Evolutionary conservation across 2,888 invertebrate genomes (phyloP), one percentile per base, ranked within the genome.

Genomic region (Pristionchus exspectatus): DNA sequence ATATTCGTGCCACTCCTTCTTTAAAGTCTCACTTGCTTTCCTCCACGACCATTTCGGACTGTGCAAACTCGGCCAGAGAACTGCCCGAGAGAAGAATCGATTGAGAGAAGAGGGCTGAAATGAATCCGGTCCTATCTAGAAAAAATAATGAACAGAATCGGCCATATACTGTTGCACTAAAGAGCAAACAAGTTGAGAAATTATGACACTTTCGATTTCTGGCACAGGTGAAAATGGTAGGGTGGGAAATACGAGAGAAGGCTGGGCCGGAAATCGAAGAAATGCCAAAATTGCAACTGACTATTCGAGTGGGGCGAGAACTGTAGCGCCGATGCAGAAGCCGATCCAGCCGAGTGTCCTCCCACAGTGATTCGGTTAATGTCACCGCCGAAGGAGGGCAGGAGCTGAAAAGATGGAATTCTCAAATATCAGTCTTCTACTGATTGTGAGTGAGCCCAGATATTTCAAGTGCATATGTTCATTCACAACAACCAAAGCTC

Each of bases 281-380:
- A n/a, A 9, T n/a, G n/a, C 72, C 27, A 72, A 33, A 30, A 4
- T 21, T 44, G 1, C 18, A 38, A 27, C 87, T 87, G 4, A 93
- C 93, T 90, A 89, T 92, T 91, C 33, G 93, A 91, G 87, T 93
- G 91, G 16, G 92, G 93, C 30, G 93, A 92, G 86, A 91, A 92
- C 7, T 92, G 81, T n/a, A 92, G 91, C 21, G 93, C 93, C 7
- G 92, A 91, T 3, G 92, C 92, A 83, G 91, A 91, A 18, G 90
- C 90, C 12, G 92, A 90, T n/a, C 93, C 93, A 16, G 93, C 92
- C 1, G 93, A 93, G 63, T 92, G 92, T n/a, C 93, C 93, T 59
- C 90, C 89, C 0, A 93, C 72, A 3, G 92, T 93, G 72, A 93
- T 92, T 77, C 90, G 90, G 24, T 91, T 89, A 21, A 90, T 88